A percentile compares a stretch with the other conserved stretches of the same genome.
Conservation (phyloP, 2,888 invertebrate species). For the Sarcophaga caerulescens region DNA sequence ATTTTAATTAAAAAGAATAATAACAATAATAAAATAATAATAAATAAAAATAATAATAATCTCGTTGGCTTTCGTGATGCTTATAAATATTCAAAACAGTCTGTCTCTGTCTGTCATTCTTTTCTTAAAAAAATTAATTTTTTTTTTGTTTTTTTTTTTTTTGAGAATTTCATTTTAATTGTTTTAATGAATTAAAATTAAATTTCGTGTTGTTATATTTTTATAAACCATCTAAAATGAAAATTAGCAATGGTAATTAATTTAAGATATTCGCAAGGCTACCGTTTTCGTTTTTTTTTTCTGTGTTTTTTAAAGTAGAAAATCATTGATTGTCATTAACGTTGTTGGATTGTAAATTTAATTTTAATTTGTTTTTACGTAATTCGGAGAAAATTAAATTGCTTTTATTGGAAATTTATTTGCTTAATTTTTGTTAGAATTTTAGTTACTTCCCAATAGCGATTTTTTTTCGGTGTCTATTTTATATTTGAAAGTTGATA, state of each 20-base stretch:
- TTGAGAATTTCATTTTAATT: conserved; percentile 11
- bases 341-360: not conserved
- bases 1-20: conserved; percentile 17
- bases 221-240: conserved; percentile 30
- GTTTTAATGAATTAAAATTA: conserved; percentile 39
- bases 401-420: too few relatives aligned
- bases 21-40: too few relatives aligned
- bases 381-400: too few relatives aligned
- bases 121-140: not conserved
- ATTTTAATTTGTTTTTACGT: not conserved
- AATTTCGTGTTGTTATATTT: conserved; percentile 53
- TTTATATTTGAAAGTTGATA: not conserved
- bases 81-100: conserved; percentile 41
- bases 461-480: not conserved
- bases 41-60: not conserved
- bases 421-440: too few relatives aligned
- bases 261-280: conserved; percentile 5
- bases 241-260: not conserved
- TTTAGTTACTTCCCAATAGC: not conserved
- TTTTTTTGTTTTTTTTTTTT: conserved; percentile 11
- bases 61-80: conserved; percentile 29
- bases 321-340: conserved; percentile 9
- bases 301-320: not conserved
- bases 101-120: not conserved
- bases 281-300: not conserved